Conservation (phyloP, 2,797 vertebrate genomes). For the Eremophila alpestris region DNA sequence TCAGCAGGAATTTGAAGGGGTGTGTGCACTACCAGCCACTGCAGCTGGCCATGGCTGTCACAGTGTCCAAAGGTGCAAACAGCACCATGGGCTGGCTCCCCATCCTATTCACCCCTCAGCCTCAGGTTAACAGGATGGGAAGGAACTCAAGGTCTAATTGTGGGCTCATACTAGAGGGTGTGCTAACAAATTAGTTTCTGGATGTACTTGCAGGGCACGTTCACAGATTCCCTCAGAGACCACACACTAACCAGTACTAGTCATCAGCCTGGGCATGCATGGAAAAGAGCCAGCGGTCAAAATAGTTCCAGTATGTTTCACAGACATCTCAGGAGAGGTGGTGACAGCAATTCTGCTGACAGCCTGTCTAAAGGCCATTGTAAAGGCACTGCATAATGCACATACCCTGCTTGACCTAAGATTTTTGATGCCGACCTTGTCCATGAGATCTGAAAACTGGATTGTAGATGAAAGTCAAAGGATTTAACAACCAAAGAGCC, state of each 20-base stretch:
- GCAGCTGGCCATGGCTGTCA: background rate
- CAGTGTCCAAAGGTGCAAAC: background rate
- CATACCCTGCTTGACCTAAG: background rate
- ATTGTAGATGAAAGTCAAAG: background rate
- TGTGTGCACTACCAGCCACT: background rate
- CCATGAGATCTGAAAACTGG: background rate
- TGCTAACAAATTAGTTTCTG: background rate
- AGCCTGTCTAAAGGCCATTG: background rate
- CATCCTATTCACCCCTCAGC: background rate
- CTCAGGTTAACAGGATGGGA: background rate
- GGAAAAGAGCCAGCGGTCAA: background rate
- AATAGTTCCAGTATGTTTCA: background rate
- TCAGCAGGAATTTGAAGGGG: background rate
- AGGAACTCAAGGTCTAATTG: background rate
- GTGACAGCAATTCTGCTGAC: conserved; percentile 8
- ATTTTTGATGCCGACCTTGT: background rate
- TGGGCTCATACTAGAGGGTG: background rate
- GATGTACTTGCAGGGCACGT: background rate
- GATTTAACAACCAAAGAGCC: background rate
- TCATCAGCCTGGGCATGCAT: background rate
- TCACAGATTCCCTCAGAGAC: background rate
- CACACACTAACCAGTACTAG: background rate
- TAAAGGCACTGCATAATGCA: background rate
- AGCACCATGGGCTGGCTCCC: background rate
- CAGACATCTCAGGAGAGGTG: background rate